A percentile compares a stretch with the other conserved stretches of the same genome.
Evolutionary conservation across 1,140 invertebrate genomes (phyloP).

Genomic region (Temnothorax curvispinosus): DNA sequence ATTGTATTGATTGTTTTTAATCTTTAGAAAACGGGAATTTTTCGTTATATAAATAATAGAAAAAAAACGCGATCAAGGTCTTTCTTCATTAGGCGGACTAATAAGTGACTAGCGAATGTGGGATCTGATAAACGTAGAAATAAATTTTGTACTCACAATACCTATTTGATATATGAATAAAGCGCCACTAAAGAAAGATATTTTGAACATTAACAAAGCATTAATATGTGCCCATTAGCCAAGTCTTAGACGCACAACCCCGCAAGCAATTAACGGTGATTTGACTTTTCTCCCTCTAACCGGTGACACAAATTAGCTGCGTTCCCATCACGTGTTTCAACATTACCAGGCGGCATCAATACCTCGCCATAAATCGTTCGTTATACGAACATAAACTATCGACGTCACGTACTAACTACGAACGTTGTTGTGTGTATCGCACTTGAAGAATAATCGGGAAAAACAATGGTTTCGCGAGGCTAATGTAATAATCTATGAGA

Average conservation of each 20-base stretch:
- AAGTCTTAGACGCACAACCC: neutral
- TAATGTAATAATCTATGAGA: neutral
- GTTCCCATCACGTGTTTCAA: constrained; percentile 24
- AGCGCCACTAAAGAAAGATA: neutral
- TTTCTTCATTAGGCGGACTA: neutral
- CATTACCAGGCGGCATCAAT: constrained; percentile 22
- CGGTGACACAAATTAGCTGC: constrained; percentile 57
- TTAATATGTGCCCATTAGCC: constrained; percentile 61
- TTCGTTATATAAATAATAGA: neutral
- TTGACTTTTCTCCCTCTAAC: constrained; percentile 29
- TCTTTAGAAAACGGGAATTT: neutral
- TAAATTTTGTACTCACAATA: constrained; percentile 7
- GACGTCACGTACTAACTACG: constrained; percentile 2
- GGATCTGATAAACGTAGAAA: neutral
- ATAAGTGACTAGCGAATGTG: neutral
- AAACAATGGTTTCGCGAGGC: constrained; percentile 9
- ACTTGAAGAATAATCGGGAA: constrained; percentile 13
- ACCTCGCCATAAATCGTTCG: constrained; percentile 40
- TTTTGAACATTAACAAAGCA: neutral
- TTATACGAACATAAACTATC: constrained; percentile 25
- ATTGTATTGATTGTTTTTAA: neutral
- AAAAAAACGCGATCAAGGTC: neutral
- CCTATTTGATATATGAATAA: neutral
- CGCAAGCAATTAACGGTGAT: constrained; percentile 30
- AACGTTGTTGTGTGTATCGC: neutral